These are phyloP conservation scores for Meleagris gallopavo DNA, from an alignment of 2,113 vertebrate species.

Conservation along the genomic window DNA sequence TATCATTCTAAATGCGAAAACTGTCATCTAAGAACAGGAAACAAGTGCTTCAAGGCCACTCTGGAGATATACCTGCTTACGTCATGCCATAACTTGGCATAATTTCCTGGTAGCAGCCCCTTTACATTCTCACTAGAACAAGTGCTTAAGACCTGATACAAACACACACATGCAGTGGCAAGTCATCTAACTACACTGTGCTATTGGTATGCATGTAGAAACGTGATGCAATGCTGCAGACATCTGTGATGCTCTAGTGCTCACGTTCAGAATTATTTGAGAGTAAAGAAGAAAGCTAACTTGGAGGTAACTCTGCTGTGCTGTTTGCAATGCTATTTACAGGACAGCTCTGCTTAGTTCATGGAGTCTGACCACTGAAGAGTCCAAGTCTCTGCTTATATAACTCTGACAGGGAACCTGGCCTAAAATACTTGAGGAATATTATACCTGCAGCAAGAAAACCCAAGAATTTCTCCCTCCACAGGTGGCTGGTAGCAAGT, in stretches of 20 bases:
- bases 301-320: background rate
- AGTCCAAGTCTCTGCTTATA: background rate
- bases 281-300: background rate
- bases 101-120: background rate
- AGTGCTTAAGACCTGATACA: background rate
- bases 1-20: background rate
- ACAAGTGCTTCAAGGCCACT: background rate
- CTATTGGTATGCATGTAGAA: background rate
- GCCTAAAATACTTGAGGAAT: background rate
- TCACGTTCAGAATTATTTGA: background rate
- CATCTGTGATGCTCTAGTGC: background rate
- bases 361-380: background rate
- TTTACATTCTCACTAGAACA: background rate
- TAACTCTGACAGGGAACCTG: background rate
- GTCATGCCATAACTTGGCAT: background rate
- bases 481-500: background rate
- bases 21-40: background rate
- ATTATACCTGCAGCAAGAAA: background rate
- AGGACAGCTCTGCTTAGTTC: background rate
- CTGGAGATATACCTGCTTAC: background rate
- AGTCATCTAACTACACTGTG: background rate
- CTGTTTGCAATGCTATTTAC: background rate
- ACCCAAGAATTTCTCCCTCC: rapidly evolving
- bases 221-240: background rate
- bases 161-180: rapidly evolving